These are phyloP conservation scores for Ctenoplectra terminalis DNA, from an alignment of 1,140 invertebrate species.

Conservation along the genomic window DNA sequence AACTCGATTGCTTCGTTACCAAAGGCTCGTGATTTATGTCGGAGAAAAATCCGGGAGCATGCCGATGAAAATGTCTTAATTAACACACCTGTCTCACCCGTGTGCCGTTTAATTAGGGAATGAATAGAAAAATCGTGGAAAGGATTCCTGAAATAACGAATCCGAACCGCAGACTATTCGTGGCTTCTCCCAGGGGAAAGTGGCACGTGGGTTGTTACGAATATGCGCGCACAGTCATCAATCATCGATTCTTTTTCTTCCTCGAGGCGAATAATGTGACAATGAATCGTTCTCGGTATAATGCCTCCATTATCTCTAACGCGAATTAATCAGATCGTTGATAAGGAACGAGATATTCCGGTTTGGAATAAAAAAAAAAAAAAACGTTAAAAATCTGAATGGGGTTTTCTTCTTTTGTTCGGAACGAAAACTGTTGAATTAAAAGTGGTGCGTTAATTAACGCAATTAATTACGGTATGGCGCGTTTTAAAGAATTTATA, in stretches of 20 bases:
- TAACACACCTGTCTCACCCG: background rate
- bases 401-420: background rate
- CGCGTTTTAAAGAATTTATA: too few species aligned
- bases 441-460: background rate
- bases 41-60: background rate
- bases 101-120: too few species aligned
- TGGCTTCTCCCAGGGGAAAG: background rate
- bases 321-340: background rate
- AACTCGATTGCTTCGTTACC: background rate
- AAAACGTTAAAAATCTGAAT: background rate
- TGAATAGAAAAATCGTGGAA: constrained; percentile 2
- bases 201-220: background rate
- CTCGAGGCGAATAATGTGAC: too few species aligned
- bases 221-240: background rate
- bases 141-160: constrained; percentile 4
- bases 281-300: background rate
- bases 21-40: background rate
- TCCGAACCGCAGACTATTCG: background rate
- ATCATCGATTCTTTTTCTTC: constrained; percentile 3
- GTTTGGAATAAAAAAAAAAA: too few species aligned
- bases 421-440: background rate
- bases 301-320: too few species aligned
- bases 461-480: background rate
- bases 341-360: background rate
- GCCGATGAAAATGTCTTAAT: constrained; percentile 17